Evolutionary conservation across 23 tunicate species (phyloP).

Genomic region (Oikopleura vanhoeffeni): DNA sequence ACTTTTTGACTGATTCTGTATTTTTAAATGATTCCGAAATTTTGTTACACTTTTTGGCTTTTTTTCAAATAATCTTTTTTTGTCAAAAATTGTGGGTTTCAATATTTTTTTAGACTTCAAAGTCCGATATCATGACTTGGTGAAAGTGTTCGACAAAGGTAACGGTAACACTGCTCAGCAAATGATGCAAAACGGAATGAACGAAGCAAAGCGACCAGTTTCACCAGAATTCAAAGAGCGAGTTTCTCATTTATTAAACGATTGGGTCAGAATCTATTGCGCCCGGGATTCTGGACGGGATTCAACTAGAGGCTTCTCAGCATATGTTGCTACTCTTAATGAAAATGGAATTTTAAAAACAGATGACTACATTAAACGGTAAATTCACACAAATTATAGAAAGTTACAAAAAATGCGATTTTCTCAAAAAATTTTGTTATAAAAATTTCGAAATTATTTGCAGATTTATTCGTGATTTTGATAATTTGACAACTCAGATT

Average conservation of each 20-base stretch:
- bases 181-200: conserved; percentile 11
- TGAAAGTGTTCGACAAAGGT: background rate
- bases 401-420: no score
- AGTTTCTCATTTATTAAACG: conserved; percentile 21
- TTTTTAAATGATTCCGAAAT: no score
- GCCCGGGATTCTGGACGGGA: conserved; percentile 62
- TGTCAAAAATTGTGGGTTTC: no score
- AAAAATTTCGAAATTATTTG: no score
- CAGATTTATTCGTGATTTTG: no score
- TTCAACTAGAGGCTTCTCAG: conserved; percentile 62
- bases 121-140: background rate
- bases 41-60: no score
- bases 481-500: no score
- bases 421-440: no score
- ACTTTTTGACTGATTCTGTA: no score
- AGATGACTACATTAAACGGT: conserved; percentile 47
- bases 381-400: no score
- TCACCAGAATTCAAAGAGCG: background rate
- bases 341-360: conserved; percentile 60
- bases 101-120: background rate
- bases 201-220: background rate
- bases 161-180: conserved; percentile 13
- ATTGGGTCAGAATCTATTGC: conserved; percentile 80
- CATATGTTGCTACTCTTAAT: conserved; percentile 31
- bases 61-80: no score